Evolutionary conservation across 2,113 vertebrate species (phyloP), one percentile per base, ranked within the genome.

Genomic region (Poecile atricapillus): DNA sequence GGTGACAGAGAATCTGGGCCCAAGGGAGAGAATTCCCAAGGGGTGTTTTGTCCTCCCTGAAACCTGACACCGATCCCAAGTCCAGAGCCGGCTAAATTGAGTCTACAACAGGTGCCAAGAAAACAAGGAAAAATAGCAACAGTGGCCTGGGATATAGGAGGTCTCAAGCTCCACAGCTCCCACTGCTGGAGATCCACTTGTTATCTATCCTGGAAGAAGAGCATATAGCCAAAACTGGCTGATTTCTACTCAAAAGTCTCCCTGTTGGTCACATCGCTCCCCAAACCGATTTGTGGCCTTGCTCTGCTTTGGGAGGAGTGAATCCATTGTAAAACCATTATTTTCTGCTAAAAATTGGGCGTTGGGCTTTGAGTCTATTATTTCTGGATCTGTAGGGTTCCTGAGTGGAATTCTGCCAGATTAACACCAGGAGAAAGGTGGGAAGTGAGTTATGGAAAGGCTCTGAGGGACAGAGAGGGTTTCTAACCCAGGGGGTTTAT

Each of bases 181-280:
- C 7, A 1, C 7, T 4, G 31, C 92, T 79, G 92, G 85, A 41
- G 60, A n/a, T 8, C 0, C 21, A 15, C 30, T 13, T 1, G 0
- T 10, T 30, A 0, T 22, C 22, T 2, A 27, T 24, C 39, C 47
- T 6, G 30, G 24, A 65, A 17, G 49, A 50, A 33, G n/a, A 77
- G 20, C 9, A 12, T 0, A 2, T 3, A 4, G 56, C 3, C 7
- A 1, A 5, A 44, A 22, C 3, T 0, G 0, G 7, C 4, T 5
- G n/a, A 37, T 65, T 83, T 63, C 41, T 14, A 11, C 55, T 39
- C 43, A 5, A 17, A 62, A 77, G 10, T 25, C 23, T 21, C 28
- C 49, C 7, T 16, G 22, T 58, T 8, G 52, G 39, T 49, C 70
- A 18, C 39, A 18, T 3, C 2, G 0, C 8, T 28, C 15, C 3